phyloP scores from a whole-genome alignment of 2,888 invertebrate species.

The Malthinus seriepunctatus region DNA sequence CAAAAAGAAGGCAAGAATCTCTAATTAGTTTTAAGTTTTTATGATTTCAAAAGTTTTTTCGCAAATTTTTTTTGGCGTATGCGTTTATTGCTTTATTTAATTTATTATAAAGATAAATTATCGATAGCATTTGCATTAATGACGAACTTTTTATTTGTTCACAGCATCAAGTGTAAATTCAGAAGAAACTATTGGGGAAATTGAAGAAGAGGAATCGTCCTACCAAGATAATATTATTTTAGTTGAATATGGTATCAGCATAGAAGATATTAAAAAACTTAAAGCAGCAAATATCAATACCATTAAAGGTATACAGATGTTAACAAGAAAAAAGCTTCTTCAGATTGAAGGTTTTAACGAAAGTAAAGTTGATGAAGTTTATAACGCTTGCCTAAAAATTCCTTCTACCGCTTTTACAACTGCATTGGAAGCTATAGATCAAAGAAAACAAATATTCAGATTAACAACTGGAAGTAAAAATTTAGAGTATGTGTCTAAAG shows the following conservation, averaged over 20 bases:
- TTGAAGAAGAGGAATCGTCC: slow-evolving; percentile 68
- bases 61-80: no score
- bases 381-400: slow-evolving; percentile 74
- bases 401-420: slow-evolving; percentile 69
- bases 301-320: slow-evolving; percentile 81
- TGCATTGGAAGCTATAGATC: slow-evolving; percentile 73
- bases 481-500: slow-evolving; percentile 65
- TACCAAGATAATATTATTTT: slow-evolving; percentile 76
- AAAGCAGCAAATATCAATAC: slow-evolving; percentile 79
- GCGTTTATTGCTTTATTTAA: no score
- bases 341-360: slow-evolving; percentile 78
- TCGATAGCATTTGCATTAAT: no score
- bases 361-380: slow-evolving; percentile 77
- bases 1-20: no score
- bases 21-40: no score
- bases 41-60: no score
- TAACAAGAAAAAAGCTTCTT: slow-evolving; percentile 71
- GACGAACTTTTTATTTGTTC: no score
- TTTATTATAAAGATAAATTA: no score
- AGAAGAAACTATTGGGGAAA: slow-evolving; percentile 17
- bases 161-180: slow-evolving; percentile 9
- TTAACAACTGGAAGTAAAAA: slow-evolving; percentile 69
- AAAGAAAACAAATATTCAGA: slow-evolving; percentile 72
- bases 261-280: slow-evolving; percentile 76
- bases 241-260: slow-evolving; percentile 66